phyloP scores from a whole-genome alignment of 2,113 vertebrate genomes.

The Toxotes chatareus region DNA sequence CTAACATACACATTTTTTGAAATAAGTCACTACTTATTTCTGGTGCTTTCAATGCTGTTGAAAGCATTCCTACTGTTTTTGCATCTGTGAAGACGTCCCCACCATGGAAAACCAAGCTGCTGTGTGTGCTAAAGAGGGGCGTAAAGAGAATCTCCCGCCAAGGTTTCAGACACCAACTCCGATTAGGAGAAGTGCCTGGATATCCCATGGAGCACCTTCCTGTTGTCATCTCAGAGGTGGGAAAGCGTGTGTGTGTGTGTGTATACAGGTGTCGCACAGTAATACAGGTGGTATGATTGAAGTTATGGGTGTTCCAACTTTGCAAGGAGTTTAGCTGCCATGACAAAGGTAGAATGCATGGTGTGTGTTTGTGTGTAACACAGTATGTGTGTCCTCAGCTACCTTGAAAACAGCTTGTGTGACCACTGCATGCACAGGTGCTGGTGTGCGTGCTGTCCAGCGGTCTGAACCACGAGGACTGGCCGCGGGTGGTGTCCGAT shows the following conservation, averaged over 20 bases:
- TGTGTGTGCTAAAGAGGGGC: slow-evolving; percentile 81
- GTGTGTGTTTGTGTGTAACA: not conserved
- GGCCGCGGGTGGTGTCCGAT: slow-evolving; percentile 77
- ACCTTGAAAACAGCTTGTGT: not conserved
- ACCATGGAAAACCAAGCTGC: slow-evolving; percentile 82
- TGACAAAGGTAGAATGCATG: not conserved
- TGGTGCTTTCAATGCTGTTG: slow-evolving; percentile 82
- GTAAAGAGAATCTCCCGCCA: slow-evolving; percentile 61
- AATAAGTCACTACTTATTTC: slow-evolving; percentile 87
- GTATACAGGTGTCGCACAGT: not conserved
- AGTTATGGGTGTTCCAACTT: not conserved
- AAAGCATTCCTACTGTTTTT: slow-evolving; percentile 83
- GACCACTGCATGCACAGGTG: slow-evolving; percentile 57
- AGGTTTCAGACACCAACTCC: slow-evolving; percentile 72
- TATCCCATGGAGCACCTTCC: slow-evolving; percentile 85
- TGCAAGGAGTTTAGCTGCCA: not conserved
- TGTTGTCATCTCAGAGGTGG: slow-evolving; percentile 84
- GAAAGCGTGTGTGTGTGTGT: not conserved
- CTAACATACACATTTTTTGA: slow-evolving; percentile 70
- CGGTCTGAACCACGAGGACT: slow-evolving; percentile 78
- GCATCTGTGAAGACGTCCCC: slow-evolving; percentile 72
- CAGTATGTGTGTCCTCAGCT: no score
- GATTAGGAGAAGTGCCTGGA: slow-evolving; percentile 77
- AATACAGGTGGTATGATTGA: not conserved
- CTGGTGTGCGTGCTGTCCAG: slow-evolving; percentile 78